Percentiles rank a stretch among this genome's conserved stretches.
Evolutionary conservation across 2,113 vertebrate species (phyloP).

Genomic region (Trogon surrucura): DNA sequence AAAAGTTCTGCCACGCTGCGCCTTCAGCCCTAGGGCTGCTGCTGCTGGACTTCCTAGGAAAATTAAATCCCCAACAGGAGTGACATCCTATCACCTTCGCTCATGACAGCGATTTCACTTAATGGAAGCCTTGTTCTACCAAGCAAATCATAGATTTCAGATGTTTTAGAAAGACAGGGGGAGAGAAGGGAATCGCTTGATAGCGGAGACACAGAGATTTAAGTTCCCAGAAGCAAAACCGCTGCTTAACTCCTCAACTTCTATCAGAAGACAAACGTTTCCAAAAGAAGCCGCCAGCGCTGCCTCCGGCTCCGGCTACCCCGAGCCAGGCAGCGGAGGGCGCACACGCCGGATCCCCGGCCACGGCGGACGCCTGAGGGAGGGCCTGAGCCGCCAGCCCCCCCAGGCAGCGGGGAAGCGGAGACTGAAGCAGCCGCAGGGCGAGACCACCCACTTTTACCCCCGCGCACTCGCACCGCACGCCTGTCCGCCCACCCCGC

Average conservation of each 20-base stretch:
- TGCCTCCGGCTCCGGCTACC: neutral
- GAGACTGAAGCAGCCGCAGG: too few relatives aligned
- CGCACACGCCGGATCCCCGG: accelerated
- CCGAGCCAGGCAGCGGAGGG: neutral
- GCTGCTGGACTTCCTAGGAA: neutral
- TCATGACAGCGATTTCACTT: too few relatives aligned
- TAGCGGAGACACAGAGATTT: accelerated
- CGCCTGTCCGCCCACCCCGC: too few relatives aligned
- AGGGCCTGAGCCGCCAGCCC: neutral
- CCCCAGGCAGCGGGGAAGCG: accelerated
- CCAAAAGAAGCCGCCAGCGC: neutral
- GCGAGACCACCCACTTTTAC: too few relatives aligned
- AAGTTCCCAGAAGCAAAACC: neutral
- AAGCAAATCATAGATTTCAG: accelerated
- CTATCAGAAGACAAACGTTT: too few relatives aligned
- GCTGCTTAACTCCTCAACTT: accelerated
- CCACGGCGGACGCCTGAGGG: neutral
- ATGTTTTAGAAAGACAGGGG: accelerated
- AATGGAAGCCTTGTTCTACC: neutral
- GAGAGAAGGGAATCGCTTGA: neutral
- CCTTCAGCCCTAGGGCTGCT: accelerated
- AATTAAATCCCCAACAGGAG: neutral
- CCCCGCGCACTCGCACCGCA: too few relatives aligned
- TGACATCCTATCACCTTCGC: accelerated
- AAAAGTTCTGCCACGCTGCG: accelerated